Evolutionary conservation across 2,888 invertebrate species (phyloP).

Genomic region (Idaea dimidiata): DNA sequence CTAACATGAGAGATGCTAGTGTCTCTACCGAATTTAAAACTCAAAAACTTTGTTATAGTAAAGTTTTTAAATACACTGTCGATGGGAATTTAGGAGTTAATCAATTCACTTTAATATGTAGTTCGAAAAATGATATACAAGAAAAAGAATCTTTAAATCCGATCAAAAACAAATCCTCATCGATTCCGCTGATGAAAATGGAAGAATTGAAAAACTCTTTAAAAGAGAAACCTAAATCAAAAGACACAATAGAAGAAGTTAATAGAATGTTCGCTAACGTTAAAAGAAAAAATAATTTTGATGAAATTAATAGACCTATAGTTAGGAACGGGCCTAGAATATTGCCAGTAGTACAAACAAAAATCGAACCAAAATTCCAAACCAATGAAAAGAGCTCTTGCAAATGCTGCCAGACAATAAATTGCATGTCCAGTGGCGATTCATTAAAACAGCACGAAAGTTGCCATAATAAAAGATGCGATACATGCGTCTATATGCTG

Average conservation of each 20-base stretch:
- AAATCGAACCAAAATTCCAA: neutral
- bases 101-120: slow-evolving; percentile 1
- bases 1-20: neutral
- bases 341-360: neutral
- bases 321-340: neutral
- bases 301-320: neutral
- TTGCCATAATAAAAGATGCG: neutral
- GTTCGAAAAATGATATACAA: neutral
- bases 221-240: slow-evolving; percentile 8
- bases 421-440: neutral
- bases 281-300: neutral
- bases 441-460: neutral
- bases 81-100: neutral
- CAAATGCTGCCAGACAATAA: neutral
- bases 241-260: slow-evolving; percentile 4
- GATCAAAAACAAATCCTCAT: slow-evolving; percentile 4
- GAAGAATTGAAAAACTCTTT: slow-evolving; percentile 9
- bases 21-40: neutral
- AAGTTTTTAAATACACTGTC: neutral
- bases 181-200: slow-evolving; percentile 10
- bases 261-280: slow-evolving; percentile 10
- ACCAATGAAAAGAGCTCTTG: neutral
- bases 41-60: neutral
- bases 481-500: neutral
- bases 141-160: neutral